These are phyloP conservation scores for Paramormyrops kingsleyae DNA, from an alignment of 2,113 vertebrate species.

Conservation along the genomic window DNA sequence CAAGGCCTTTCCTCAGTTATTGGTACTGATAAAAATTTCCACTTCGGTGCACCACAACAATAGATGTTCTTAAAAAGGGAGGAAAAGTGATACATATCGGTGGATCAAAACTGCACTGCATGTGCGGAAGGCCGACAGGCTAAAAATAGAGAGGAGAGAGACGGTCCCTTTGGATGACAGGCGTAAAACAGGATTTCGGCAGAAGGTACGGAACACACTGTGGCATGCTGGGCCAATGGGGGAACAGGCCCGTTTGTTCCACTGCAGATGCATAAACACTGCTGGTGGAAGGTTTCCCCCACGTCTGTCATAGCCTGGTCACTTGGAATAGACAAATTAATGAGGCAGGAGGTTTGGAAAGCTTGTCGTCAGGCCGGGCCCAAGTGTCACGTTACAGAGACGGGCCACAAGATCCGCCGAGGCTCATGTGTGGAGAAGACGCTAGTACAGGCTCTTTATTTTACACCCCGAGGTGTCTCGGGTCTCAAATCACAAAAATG, in stretches of 20 bases:
- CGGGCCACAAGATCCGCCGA: not conserved
- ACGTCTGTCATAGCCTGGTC: not conserved
- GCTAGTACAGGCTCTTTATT: not conserved
- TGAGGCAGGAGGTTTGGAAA: not conserved
- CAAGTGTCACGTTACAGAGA: not conserved
- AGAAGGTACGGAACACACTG: not conserved
- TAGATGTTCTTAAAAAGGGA: not conserved
- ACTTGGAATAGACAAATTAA: not conserved
- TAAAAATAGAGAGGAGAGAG: not conserved
- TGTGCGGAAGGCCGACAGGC: not conserved
- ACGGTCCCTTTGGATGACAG: not conserved
- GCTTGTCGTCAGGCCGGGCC: not conserved
- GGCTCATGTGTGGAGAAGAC: not conserved
- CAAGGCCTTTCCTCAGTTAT: not conserved
- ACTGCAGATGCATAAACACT: not conserved
- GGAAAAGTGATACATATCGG: not conserved
- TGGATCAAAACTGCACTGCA: not conserved
- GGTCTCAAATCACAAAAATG: not conserved
- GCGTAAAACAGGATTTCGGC: not conserved
- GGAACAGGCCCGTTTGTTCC: not conserved
- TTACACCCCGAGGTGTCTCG: not conserved
- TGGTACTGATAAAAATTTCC: not conserved
- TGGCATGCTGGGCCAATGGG: not conserved
- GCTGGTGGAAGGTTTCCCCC: not conserved
- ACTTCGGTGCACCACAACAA: not conserved